Evolutionary conservation across 2,888 invertebrate species (phyloP).

Genomic region (Acronicta leporina): DNA sequence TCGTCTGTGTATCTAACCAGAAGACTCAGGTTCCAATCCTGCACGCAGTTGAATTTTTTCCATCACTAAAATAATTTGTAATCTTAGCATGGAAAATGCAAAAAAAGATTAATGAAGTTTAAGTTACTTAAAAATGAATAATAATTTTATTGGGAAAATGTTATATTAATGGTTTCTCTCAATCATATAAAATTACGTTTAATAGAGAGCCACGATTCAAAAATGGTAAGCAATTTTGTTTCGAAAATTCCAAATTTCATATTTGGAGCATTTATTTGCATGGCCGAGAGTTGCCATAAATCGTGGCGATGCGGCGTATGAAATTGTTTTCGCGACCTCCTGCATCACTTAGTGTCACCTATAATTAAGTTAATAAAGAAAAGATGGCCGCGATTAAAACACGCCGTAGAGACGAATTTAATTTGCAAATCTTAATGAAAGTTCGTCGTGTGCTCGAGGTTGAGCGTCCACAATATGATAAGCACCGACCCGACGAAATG

Average conservation of each 20-base stretch:
- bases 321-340: slow-evolving; percentile 50
- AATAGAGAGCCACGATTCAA: neutral
- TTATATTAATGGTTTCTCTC: too few relatives aligned
- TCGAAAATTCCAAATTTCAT: neutral
- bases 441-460: slow-evolving; percentile 61
- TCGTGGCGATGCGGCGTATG: slow-evolving; percentile 37
- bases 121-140: slow-evolving; percentile 2
- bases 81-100: too few relatives aligned
- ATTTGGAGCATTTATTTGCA: slow-evolving; percentile 22
- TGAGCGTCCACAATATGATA: slow-evolving; percentile 64
- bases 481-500: slow-evolving; percentile 66
- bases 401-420: slow-evolving; percentile 74
- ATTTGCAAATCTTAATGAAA: slow-evolving; percentile 81
- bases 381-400: slow-evolving; percentile 74
- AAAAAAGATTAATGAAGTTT: too few relatives aligned
- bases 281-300: slow-evolving; percentile 34
- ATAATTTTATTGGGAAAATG: neutral
- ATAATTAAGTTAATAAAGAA: slow-evolving; percentile 77
- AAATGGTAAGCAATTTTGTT: too few relatives aligned
- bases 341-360: slow-evolving; percentile 65
- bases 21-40: too few relatives aligned
- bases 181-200: neutral
- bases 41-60: too few relatives aligned
- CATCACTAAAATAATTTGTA: too few relatives aligned
- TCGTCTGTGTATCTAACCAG: too few relatives aligned